These are phyloP conservation scores for Euthynnus affinis DNA, from an alignment of 2,797 vertebrate species.

Conservation along the genomic window DNA sequence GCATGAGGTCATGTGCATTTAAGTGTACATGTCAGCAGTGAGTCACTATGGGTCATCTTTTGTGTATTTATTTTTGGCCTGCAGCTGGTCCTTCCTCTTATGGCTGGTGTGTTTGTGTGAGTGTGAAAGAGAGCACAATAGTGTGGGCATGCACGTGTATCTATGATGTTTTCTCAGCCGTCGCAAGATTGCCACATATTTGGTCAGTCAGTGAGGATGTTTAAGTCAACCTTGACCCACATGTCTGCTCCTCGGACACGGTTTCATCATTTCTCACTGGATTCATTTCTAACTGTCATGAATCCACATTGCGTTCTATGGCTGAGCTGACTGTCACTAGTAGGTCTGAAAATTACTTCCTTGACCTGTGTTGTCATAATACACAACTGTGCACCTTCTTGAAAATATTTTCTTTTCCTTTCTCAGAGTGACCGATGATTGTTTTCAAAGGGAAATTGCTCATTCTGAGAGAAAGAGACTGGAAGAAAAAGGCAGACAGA, in stretches of 20 bases:
- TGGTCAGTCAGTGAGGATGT: constrained; percentile 50
- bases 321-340: background rate
- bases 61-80: constrained; percentile 81
- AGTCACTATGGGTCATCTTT: constrained; percentile 75
- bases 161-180: constrained; percentile 77
- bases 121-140: constrained; percentile 28
- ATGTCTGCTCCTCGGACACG: constrained; percentile 47
- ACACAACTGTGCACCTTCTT: constrained; percentile 22
- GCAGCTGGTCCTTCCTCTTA: constrained; percentile 82
- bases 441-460: constrained; percentile 71
- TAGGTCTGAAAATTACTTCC: constrained; percentile 6
- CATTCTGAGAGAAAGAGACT: constrained; percentile 27
- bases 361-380: constrained; percentile 32
- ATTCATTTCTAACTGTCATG: constrained; percentile 2
- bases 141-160: constrained; percentile 53
- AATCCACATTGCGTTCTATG: constrained; percentile 5
- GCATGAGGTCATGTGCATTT: constrained; percentile 48
- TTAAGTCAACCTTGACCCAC: constrained; percentile 67
- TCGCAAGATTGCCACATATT: constrained; percentile 63
- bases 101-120: constrained; percentile 33
- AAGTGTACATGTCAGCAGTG: constrained; percentile 72
- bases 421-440: constrained; percentile 30
- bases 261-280: background rate
- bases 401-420: constrained; percentile 34
- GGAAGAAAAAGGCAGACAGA: constrained; percentile 36